Evolutionary conservation across 2,888 invertebrate species (phyloP), one percentile per base, ranked within the genome.

Genomic region (Pandemis cinnamomeana): DNA sequence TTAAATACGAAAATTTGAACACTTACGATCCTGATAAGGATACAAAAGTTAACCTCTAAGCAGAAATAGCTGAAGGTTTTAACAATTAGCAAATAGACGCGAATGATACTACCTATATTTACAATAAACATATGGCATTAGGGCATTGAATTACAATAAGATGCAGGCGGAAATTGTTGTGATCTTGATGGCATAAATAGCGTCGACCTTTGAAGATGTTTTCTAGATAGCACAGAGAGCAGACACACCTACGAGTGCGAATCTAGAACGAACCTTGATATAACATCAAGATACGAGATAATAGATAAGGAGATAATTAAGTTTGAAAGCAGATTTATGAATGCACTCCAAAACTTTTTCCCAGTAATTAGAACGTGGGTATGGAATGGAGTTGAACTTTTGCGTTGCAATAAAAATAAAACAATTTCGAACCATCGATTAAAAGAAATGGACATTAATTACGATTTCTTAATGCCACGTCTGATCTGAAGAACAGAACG

Each of bases 141-240:
- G 62, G 67, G 79, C 79, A 85, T 84, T 86, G 83, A 86, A 85
- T 85, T 83, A 64, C 66, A 77, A 75, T 68, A 61, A 72, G 68
- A 67, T 66, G 71, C 58, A 80, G 82, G 77, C 85, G 84, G 84
- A 84, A 81, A 79, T 76, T 78, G 78, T 80, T 78, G 74, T 76
- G 71, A 79, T 80, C 79, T 78, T 74, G 71, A 78, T 80, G 80
- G 80, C 79, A 85, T 79, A 79, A 83, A 86, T 83, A 81, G 77
- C 44, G 69, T 71, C 76, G 78, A 80, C 81, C 79, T 80, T 48
- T 71, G 63, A 60, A 64, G 67, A 68, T 71, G 71, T 71, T 68
- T 67, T 67, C 61, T 74, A 74, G 61, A 67, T 74, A 70, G 70
- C 58, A 53, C 69, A 61, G 66, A 61, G 61, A 41, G 46, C 62